A percentile compares a stretch with the other conserved stretches of the same genome.
Evolutionary conservation across 2,797 vertebrate genomes (phyloP).

Genomic region (Astyanax mexicanus): DNA sequence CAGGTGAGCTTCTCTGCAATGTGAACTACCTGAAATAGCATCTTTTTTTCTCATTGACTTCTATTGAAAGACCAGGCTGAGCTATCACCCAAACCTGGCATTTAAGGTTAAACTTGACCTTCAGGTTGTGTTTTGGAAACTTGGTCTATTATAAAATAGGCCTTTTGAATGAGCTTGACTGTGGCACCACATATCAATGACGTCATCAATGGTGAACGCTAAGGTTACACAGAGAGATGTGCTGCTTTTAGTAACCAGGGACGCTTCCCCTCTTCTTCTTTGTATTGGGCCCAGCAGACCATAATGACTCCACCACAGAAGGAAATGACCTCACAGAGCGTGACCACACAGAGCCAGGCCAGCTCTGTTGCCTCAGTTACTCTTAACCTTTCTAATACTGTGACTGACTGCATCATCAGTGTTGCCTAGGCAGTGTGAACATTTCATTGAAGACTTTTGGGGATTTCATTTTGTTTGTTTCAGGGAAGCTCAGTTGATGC

Average conservation of each 20-base stretch:
- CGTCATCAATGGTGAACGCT: slow-evolving; percentile 2
- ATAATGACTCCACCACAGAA: slow-evolving; percentile 6
- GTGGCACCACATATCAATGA: slow-evolving; percentile 5
- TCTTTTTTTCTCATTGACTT: too few species aligned
- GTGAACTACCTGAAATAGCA: too few species aligned
- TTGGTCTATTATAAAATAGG: slow-evolving; percentile 12
- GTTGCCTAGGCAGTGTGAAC: slow-evolving; percentile 28
- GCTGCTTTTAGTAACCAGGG: slow-evolving; percentile 38
- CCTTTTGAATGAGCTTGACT: slow-evolving; percentile 7
- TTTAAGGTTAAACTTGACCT: slow-evolving; percentile 6
- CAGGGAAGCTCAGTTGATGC: slow-evolving; percentile 11
- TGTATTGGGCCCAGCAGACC: slow-evolving; percentile 27
- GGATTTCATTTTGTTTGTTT: slow-evolving; percentile 1
- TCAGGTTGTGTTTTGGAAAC: background rate
- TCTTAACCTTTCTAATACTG: slow-evolving; percentile 48
- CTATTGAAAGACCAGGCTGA: background rate
- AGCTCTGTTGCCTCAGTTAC: slow-evolving; percentile 27
- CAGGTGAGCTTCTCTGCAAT: too few species aligned
- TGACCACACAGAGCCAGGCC: slow-evolving; percentile 18
- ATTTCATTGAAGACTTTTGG: background rate
- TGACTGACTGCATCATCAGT: slow-evolving; percentile 14
- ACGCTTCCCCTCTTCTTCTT: slow-evolving; percentile 15
- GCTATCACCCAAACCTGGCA: background rate
- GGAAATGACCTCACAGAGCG: slow-evolving; percentile 24
- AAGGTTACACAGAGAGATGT: slow-evolving; percentile 38